phyloP scores from a whole-genome alignment of 2,888 invertebrate species.

The Microplitis deprimator region DNA sequence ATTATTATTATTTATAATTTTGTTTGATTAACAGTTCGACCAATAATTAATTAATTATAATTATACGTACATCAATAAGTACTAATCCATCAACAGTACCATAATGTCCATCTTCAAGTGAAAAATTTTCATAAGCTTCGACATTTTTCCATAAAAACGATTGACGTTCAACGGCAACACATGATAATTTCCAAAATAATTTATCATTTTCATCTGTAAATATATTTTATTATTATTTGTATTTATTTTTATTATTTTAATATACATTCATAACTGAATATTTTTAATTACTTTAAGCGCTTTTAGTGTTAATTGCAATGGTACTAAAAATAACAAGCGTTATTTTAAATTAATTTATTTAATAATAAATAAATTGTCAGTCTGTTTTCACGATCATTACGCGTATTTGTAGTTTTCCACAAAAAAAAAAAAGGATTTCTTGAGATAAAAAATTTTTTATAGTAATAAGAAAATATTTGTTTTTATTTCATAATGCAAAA shows the following conservation, averaged over 20 bases:
- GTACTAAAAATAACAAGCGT: no score
- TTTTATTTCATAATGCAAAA: no score
- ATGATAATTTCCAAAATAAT: constrained; percentile 75
- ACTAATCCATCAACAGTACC: constrained; percentile 76
- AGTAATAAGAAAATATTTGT: no score
- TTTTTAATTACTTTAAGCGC: background rate
- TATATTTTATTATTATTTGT: background rate
- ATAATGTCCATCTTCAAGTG: constrained; percentile 74
- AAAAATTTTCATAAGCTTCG: constrained; percentile 72
- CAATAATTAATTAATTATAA: no score
- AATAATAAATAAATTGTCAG: no score
- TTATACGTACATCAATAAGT: constrained; percentile 73
- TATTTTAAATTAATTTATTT: no score
- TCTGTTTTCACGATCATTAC: no score
- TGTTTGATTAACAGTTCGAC: background rate
- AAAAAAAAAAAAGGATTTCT: background rate
- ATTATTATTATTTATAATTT: background rate
- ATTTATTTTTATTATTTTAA: background rate
- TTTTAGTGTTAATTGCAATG: no score
- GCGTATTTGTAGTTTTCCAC: background rate
- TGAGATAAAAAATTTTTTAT: no score
- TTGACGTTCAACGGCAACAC: constrained; percentile 76
- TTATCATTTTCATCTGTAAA: constrained; percentile 69
- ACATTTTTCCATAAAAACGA: constrained; percentile 74
- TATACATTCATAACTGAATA: background rate